These are phyloP conservation scores for Fregata magnificens DNA, from an alignment of 2,113 vertebrate species.

Conservation along the genomic window DNA sequence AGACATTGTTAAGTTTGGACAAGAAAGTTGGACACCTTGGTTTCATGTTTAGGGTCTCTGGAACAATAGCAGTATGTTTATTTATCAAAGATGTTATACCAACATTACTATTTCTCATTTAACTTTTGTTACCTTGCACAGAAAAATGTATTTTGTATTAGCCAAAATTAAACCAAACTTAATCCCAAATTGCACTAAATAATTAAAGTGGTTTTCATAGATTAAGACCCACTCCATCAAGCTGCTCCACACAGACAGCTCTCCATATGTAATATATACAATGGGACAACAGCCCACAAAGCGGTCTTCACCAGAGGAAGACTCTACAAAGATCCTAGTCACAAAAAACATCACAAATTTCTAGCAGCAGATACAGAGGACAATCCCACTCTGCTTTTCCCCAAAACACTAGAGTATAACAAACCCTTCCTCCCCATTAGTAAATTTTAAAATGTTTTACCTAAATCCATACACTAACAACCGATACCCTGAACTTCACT, in stretches of 20 bases:
- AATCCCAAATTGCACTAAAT: neutral
- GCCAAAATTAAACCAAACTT: neutral
- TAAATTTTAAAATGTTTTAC: neutral
- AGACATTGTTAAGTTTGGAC: neutral
- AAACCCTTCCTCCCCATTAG: neutral
- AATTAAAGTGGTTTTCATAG: neutral
- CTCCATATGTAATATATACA: neutral
- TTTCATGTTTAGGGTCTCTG: neutral
- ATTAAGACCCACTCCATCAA: neutral
- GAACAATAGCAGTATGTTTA: neutral
- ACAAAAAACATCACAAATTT: neutral
- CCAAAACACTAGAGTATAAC: neutral
- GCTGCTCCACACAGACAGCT: neutral
- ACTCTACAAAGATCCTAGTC: neutral
- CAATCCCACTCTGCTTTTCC: neutral
- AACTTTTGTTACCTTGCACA: neutral
- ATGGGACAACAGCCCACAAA: neutral
- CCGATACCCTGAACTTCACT: neutral
- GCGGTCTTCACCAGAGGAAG: neutral
- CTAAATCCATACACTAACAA: neutral
- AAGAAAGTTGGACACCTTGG: neutral
- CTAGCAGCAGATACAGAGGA: neutral
- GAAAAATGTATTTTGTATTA: neutral
- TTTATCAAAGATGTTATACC: neutral
- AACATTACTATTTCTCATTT: neutral